Percentiles rank a stretch among this genome's conserved stretches.
Evolutionary conservation across 2,113 vertebrate species (phyloP).

Genomic region (Cyanistes caeruleus): DNA sequence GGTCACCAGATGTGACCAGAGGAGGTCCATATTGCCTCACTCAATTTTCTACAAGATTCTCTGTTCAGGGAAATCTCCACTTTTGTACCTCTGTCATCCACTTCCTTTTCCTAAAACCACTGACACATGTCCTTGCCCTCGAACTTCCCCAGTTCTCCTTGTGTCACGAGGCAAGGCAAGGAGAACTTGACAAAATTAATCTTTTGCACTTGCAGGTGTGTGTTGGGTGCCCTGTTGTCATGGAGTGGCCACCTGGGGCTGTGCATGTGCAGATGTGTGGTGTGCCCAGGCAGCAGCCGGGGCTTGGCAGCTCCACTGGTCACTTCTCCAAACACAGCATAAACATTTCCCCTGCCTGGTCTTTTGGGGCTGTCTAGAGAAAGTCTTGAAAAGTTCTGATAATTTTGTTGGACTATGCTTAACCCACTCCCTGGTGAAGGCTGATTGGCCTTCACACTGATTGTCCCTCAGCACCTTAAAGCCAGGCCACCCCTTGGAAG

Average conservation of each 20-base stretch:
- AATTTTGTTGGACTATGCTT: neutral
- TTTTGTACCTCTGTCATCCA: neutral
- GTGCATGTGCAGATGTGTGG: neutral
- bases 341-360: fast-evolving
- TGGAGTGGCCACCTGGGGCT: neutral
- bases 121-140: fast-evolving
- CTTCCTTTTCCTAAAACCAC: neutral
- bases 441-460: neutral
- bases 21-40: neutral
- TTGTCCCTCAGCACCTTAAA: neutral
- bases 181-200: neutral
- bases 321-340: neutral
- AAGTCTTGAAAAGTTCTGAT: neutral
- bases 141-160: neutral
- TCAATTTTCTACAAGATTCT: neutral
- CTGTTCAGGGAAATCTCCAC: neutral
- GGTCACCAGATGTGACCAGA: neutral
- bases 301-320: neutral
- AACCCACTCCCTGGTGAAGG: neutral
- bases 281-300: neutral
- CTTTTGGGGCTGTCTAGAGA: neutral
- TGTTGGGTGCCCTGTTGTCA: neutral
- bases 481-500: neutral
- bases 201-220: neutral
- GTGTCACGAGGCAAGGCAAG: neutral